Percentiles rank a stretch among this genome's conserved stretches.
phyloP scores from a whole-genome alignment of 2,113 vertebrate species.

The Dipodomys stephensi region DNA sequence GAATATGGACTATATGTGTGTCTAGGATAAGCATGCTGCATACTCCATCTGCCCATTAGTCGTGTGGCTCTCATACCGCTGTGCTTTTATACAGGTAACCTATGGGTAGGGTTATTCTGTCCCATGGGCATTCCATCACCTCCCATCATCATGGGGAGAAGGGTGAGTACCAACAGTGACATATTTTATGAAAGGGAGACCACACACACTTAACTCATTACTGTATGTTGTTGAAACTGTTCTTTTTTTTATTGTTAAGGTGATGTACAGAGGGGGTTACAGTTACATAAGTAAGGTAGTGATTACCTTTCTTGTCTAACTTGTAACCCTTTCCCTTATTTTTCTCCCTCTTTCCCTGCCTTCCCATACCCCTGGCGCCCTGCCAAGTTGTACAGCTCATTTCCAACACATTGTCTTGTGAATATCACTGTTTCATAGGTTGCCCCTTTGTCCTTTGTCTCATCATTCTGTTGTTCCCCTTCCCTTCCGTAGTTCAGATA shows the following conservation, averaged over 20 bases:
- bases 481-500: too few species aligned
- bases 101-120: not conserved
- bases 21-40: not conserved
- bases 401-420: too few species aligned
- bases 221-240: not conserved
- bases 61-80: not conserved
- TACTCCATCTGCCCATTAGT: not conserved
- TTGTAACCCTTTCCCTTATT: too few species aligned
- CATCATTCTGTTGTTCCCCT: too few species aligned
- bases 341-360: too few species aligned
- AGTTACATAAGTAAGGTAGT: too few species aligned
- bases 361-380: too few species aligned
- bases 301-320: too few species aligned
- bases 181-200: not conserved
- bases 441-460: too few species aligned
- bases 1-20: not conserved
- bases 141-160: not conserved
- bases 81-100: not conserved
- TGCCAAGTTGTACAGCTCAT: too few species aligned
- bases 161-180: not conserved
- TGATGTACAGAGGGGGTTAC: too few species aligned
- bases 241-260: not conserved
- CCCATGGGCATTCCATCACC: not conserved
- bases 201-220: not conserved
- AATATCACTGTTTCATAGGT: too few species aligned